Evolutionary conservation across 2,888 invertebrate genomes (phyloP), one percentile per base, ranked within the genome.

Genomic region (Melanophora roralis): DNA sequence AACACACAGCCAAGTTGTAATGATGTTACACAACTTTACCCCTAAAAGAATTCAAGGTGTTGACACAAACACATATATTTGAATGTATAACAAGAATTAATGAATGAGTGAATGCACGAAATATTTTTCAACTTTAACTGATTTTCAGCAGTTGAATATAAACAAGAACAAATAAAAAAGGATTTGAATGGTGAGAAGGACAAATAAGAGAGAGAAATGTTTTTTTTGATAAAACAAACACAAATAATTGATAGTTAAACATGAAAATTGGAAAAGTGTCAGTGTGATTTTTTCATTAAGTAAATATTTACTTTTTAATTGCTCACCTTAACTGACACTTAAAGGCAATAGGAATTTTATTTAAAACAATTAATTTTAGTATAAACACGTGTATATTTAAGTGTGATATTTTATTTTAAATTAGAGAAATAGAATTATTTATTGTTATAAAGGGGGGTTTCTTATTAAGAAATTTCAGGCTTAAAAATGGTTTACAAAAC

Each of bases 1-100:
- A 32, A n/a, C 57, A 51, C 49, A 65, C 49, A 65, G 55, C 40
- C 21, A 12, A 45, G 21, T 34, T 45, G 21, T n/a, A 14, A 8
- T 51, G 27, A 11, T 34, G 45, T 2, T 43, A 16, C 9, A 0
- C 16, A 49, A 9, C 32, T 64, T 27, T 27, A n/a, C 72, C 53
- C 67, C 2, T 32, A 27, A 5, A 16, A 59, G 72, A 45, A 64
- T 76, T 73, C 51, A 68, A 76, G 80, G 76, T 76, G 76, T 80
- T 73, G 80, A 76, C 71, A 72, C 68, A 68, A 68, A 80, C 57
- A 57, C 62, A 72, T 68, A 80, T 73, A 76, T 80, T 76, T 76
- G 73, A 68, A 76, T 72, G 75, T 62, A 36, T 38, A 55, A 21
- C 21, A 32, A 21, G 34, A 76, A 72, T 69, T 47, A 78, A 40